Conservation (phyloP, 2,113 vertebrate species). For the Lipophrys pholis region DNA sequence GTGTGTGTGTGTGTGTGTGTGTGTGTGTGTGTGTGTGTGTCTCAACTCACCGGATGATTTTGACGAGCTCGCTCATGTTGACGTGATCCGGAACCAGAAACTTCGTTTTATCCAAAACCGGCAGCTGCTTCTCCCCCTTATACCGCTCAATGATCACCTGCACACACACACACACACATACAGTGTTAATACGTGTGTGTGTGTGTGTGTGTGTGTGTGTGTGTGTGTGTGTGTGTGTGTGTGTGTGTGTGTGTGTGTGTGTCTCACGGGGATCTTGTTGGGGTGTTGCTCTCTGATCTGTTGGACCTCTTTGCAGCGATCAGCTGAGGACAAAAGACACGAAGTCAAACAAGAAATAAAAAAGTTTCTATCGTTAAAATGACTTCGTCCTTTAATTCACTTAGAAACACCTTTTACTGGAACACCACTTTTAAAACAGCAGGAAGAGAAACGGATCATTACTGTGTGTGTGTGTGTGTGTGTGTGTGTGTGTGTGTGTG, state of each 20-base stretch:
- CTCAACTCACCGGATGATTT: constrained; percentile 92
- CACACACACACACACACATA: background rate
- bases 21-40: constrained; percentile 18
- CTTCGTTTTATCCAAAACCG: constrained; percentile 98
- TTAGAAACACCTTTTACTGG: no score
- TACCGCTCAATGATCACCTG: constrained; percentile 99
- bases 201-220: no score
- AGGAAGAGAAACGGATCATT: no score
- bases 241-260: no score
- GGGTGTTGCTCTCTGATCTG: constrained; percentile 98
- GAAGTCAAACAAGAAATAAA: no score
- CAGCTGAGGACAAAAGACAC: constrained; percentile 82
- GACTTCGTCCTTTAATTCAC: no score
- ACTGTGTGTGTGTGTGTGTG: no score
- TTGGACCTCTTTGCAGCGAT: constrained; percentile 97
- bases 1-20: background rate
- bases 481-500: no score
- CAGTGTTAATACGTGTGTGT: no score
- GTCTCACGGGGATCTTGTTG: constrained; percentile 96
- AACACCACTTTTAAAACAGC: no score
- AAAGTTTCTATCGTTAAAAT: no score
- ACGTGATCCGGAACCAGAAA: constrained; percentile 98
- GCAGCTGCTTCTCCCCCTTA: constrained; percentile 98
- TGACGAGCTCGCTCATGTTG: constrained; percentile 99
- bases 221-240: no score